Percentiles rank a stretch among this genome's conserved stretches.
Conservation (phyloP, 2,113 vertebrate genomes). For the Trochalopteron elliotii region DNA sequence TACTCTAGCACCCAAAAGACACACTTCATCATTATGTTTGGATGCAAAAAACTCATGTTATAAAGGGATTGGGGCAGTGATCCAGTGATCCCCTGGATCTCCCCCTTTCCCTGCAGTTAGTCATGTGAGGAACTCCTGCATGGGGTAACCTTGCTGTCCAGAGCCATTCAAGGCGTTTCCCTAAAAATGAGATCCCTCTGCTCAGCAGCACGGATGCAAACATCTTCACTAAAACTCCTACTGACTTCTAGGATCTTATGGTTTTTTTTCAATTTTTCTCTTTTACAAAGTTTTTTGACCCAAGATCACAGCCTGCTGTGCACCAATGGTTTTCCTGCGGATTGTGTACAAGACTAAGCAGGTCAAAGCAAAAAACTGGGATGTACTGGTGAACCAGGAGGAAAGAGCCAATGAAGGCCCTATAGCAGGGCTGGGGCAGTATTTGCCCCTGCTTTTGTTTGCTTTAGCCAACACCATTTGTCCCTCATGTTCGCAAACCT, state of each 20-base stretch:
- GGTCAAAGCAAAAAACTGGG: not conserved
- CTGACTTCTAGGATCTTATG: not conserved
- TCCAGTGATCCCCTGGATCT: not conserved
- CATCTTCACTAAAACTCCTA: not conserved
- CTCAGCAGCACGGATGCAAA: not conserved
- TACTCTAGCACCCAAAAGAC: not conserved
- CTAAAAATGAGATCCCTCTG: not conserved
- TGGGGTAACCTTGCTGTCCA: not conserved
- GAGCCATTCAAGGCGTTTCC: not conserved
- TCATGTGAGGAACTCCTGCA: not conserved
- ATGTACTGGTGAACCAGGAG: not conserved
- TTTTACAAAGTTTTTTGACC: not conserved
- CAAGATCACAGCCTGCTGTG: not conserved
- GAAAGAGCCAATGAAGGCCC: not conserved
- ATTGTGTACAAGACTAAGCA: rapidly evolving
- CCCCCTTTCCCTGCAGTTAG: not conserved
- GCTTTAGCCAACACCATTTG: not conserved
- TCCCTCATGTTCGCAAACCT: not conserved
- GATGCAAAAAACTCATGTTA: not conserved
- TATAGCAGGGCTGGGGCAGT: not conserved
- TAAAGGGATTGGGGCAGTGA: not conserved
- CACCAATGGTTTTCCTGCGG: not conserved
- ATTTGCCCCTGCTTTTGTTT: not conserved
- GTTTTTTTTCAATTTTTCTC: not conserved
- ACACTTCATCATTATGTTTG: rapidly evolving